Evolutionary conservation across 2,113 vertebrate genomes (phyloP).

Genomic region (Lepidothrix coronata): DNA sequence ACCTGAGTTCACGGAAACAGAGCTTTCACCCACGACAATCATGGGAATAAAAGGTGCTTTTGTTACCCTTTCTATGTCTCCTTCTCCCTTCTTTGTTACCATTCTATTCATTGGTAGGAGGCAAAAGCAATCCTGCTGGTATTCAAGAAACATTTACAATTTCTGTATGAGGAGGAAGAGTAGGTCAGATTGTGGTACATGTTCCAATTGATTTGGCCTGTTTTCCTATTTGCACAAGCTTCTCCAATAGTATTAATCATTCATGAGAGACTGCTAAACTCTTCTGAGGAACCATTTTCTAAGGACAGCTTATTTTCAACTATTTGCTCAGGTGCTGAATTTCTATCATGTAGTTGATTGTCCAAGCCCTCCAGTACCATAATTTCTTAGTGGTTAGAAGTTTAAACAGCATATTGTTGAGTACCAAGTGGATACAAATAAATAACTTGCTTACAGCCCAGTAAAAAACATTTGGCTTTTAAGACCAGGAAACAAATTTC

Average conservation of each 20-base stretch:
- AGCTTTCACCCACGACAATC: not conserved
- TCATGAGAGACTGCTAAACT: not conserved
- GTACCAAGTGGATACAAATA: not conserved
- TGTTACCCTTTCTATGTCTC: not conserved
- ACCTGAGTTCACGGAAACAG: not conserved
- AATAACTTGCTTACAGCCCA: not conserved
- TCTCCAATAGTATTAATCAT: conserved; percentile 21
- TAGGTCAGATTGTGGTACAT: not conserved
- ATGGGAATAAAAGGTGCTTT: conserved; percentile 15
- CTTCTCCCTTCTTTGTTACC: conserved; percentile 12
- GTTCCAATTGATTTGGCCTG: conserved; percentile 2
- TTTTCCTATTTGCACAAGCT: not conserved
- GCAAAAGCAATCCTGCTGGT: conserved; percentile 26
- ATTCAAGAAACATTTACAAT: conserved; percentile 39
- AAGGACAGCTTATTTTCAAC: not conserved
- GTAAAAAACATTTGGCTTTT: not conserved
- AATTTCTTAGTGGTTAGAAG: not conserved
- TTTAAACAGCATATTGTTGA: not conserved
- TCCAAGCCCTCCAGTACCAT: not conserved
- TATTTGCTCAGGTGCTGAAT: not conserved
- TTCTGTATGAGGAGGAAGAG: conserved; percentile 12
- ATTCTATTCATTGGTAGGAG: not conserved
- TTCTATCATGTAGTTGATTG: not conserved
- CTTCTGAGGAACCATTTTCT: conserved; percentile 1
- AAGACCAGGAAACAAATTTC: not conserved